phyloP scores from a whole-genome alignment of 2,113 vertebrate species.

The Willisornis vidua region DNA sequence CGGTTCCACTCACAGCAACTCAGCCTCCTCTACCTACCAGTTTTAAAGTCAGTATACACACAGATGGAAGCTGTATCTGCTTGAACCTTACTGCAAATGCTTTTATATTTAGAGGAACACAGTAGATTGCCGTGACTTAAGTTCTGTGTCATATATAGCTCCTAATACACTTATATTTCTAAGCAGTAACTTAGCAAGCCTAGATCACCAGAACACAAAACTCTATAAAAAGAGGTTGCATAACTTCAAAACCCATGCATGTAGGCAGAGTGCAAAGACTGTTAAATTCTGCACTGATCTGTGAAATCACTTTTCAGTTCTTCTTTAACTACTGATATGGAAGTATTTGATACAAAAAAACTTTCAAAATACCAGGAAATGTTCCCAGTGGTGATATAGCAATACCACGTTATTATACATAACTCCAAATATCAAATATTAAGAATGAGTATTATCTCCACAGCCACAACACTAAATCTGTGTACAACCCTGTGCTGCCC shows the following conservation, averaged over 20 bases:
- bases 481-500: not conserved
- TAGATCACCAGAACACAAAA: not conserved
- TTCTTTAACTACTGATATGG: not conserved
- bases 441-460: not conserved
- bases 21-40: not conserved
- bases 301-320: conserved; percentile 2
- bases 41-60: not conserved
- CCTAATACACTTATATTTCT: not conserved
- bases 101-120: not conserved
- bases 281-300: conserved; percentile 17
- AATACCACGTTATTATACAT: not conserved
- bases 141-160: not conserved
- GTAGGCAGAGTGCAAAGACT: conserved; percentile 38
- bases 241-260: conserved; percentile 26
- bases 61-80: not conserved
- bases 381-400: not conserved
- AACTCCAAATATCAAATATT: not conserved
- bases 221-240: conserved; percentile 42
- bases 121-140: not conserved
- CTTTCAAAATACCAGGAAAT: not conserved
- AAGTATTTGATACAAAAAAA: not conserved
- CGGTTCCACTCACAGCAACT: not conserved
- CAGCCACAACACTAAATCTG: not conserved
- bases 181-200: not conserved
- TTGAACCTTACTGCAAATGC: not conserved